These are phyloP conservation scores for Cololabis saira DNA, from an alignment of 2,113 vertebrate genomes.

Conservation along the genomic window DNA sequence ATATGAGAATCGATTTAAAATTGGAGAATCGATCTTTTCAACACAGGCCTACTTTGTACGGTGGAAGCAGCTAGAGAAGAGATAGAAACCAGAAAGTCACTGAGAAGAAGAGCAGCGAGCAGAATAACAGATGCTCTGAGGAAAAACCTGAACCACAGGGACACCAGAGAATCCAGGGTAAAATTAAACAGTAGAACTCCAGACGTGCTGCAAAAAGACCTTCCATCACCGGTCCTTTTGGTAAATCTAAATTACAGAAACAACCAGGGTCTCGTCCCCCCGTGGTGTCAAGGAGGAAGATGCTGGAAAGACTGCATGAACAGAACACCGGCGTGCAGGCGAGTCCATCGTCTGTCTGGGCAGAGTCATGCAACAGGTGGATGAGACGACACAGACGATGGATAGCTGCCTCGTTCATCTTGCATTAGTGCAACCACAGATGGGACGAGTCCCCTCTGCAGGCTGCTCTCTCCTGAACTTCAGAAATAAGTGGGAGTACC, in stretches of 20 bases:
- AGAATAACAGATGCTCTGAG: constrained; percentile 27
- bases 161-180: neutral
- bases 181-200: no score
- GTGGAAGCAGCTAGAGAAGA: constrained; percentile 5
- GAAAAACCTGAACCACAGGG: constrained; percentile 6
- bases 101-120: constrained; percentile 8
- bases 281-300: neutral
- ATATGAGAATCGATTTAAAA: no score
- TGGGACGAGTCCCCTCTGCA: neutral
- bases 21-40: no score
- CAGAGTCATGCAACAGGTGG: neutral
- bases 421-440: neutral
- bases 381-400: neutral
- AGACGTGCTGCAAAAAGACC: no score
- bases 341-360: neutral
- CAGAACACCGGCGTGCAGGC: neutral
- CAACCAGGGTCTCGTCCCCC: neutral
- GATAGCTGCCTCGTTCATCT: no score
- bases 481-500: neutral
- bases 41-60: no score
- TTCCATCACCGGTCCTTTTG: no score
- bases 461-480: neutral
- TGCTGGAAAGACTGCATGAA: neutral
- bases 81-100: constrained; percentile 18
- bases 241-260: neutral